Conservation (phyloP, 2,888 invertebrate genomes). For the Lomographa bimaculata region DNA sequence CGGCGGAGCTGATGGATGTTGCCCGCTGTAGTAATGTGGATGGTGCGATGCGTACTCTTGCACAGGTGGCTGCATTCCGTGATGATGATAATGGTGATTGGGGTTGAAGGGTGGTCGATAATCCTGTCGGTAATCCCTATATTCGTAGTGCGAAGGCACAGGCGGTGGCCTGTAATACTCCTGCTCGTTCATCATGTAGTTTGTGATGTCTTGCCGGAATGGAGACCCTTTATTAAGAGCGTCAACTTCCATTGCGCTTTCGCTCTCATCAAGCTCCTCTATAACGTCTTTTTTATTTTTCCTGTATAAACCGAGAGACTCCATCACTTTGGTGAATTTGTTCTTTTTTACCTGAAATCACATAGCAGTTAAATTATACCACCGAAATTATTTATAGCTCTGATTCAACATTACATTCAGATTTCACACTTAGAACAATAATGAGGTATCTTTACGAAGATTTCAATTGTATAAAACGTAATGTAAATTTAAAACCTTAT, state of each 20-base stretch:
- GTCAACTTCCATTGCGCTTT: slow-evolving; percentile 49
- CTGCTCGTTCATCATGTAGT: slow-evolving; percentile 61
- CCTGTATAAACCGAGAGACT: slow-evolving; percentile 55
- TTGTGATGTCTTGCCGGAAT: slow-evolving; percentile 58
- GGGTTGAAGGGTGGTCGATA: slow-evolving; percentile 28
- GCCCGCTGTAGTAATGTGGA: slow-evolving; percentile 18
- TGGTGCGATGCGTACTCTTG: slow-evolving; percentile 1
- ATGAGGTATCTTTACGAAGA: no score
- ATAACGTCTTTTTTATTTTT: slow-evolving; percentile 59
- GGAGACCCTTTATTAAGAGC: slow-evolving; percentile 40
- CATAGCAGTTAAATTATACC: no score
- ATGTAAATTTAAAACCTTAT: no score
- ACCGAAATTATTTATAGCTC: no score
- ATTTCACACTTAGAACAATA: no score
- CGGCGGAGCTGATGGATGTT: slow-evolving; percentile 37
- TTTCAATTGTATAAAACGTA: no score
- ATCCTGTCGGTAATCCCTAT: slow-evolving; percentile 17
- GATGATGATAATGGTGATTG: slow-evolving; percentile 16
- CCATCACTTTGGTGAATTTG: slow-evolving; percentile 54
- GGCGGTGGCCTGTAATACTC: slow-evolving; percentile 55
- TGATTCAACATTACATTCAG: no score
- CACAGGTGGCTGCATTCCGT: slow-evolving; percentile 10
- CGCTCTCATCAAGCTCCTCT: slow-evolving; percentile 60
- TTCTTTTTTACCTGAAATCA: slow-evolving; percentile 55
- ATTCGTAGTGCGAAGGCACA: slow-evolving; percentile 31